phyloP scores from a whole-genome alignment of 2,888 invertebrate species.

The Lissocephala sabroskyi region DNA sequence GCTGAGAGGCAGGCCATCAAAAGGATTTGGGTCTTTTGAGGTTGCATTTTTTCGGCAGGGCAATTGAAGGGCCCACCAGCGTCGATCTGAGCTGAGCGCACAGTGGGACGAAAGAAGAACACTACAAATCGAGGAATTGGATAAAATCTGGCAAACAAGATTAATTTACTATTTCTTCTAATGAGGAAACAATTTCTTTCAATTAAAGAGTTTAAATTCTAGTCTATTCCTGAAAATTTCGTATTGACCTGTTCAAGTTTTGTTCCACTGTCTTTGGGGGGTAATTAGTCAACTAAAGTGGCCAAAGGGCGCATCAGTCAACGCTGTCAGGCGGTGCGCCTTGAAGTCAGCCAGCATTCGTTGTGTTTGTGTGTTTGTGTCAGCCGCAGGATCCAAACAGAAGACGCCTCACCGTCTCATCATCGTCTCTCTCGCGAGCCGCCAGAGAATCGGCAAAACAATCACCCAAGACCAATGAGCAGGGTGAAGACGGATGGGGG shows the following conservation, averaged over 20 bases:
- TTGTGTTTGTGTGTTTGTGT: neutral
- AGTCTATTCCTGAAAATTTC: too few species aligned
- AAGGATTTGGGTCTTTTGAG: neutral
- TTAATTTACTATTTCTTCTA: too few species aligned
- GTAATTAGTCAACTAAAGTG: constrained; percentile 58
- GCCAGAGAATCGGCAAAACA: constrained; percentile 10
- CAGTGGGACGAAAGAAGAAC: constrained; percentile 7
- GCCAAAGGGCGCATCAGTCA: constrained; percentile 44
- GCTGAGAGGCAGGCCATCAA: constrained; percentile 17
- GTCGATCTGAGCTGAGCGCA: neutral
- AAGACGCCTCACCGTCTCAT: constrained; percentile 51
- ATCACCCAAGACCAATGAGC: neutral
- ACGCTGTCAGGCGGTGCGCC: constrained; percentile 29
- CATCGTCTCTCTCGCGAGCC: too few species aligned
- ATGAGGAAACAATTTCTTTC: too few species aligned
- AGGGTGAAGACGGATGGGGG: too few species aligned
- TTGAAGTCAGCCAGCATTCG: constrained; percentile 36
- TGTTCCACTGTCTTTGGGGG: constrained; percentile 13
- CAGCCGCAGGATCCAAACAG: neutral
- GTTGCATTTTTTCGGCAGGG: constrained; percentile 3
- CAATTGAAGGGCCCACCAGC: constrained; percentile 14
- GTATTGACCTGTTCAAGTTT: too few species aligned
- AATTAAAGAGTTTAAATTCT: too few species aligned
- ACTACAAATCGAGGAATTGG: too few species aligned
- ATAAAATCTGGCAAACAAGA: too few species aligned